Evolutionary conservation across 2,113 vertebrate species (phyloP), one percentile per base, ranked within the genome.

Genomic region (Periophthalmodon schlosseri): DNA sequence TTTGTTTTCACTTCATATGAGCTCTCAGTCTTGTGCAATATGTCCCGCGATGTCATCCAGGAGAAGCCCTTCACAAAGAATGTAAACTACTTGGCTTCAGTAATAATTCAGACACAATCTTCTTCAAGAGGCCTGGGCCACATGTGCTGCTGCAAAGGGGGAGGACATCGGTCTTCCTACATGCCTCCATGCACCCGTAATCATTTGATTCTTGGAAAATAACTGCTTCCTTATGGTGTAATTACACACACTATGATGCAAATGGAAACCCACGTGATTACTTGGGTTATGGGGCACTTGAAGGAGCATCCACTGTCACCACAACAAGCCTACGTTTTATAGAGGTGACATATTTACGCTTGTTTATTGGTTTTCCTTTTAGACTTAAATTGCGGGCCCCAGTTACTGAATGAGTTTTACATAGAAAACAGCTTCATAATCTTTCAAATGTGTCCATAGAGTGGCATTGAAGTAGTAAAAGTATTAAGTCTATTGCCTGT

Each of bases 241-340:
- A 81, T 87, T 74, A 74, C 69, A 84, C 84, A 76, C 75, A 80
- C 60, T 39, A 1, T 24, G 79, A 65, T 50, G 61, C 39, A 28
- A n/a, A 54, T 20, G 70, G 75, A 74, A 82, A 14, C 0, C 13
- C 24, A 60, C 33, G 23, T 36, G 52, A 73, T 39, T 63, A 70
- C 34, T 58, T 7, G 68, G 66, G 34, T 46, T 58, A 71, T 70
- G 70, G n/a, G 65, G 14, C 76, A 47, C 36, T 34, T 18, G 2
- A 65, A 68, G 15, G 63, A 15, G 36, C 57, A 44, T 83, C 50
- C 24, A 8, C 11, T 75, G 64, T 77, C 75, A 50, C 46, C 65
- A 70, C 24, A 75, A 44, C 50, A 60, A 8, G 52, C 69, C 65
- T 71, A 69, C 65, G 79, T 80, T 68, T 3, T 80, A 34, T 78